These are phyloP conservation scores for Phymanthus crucifer DNA, from an alignment of 92 coral and sea anemone species.

Conservation along the genomic window DNA sequence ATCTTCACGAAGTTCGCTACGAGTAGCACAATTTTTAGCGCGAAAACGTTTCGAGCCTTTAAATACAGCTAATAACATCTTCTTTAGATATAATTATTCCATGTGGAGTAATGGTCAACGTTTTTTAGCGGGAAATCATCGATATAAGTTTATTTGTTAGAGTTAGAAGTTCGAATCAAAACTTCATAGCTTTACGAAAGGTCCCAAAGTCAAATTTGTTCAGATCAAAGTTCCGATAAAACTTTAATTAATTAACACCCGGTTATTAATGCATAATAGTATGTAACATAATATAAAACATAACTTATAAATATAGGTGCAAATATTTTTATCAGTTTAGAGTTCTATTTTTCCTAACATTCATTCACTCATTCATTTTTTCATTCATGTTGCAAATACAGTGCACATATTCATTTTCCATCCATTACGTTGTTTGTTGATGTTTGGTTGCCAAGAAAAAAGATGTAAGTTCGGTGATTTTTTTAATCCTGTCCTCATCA, in stretches of 20 bases:
- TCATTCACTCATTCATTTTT: background rate
- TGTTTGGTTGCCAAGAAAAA: background rate
- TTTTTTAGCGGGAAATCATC: slow-evolving; percentile 34
- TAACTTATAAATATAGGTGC: background rate
- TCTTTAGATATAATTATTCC: slow-evolving; percentile 6
- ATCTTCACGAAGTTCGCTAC: background rate
- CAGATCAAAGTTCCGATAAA: background rate
- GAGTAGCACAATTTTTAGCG: background rate
- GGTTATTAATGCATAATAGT: background rate
- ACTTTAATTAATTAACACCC: background rate
- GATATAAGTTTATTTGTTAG: background rate
- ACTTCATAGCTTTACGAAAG: background rate
- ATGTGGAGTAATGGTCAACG: slow-evolving; percentile 26
- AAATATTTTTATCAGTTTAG: background rate
- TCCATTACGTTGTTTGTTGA: background rate
- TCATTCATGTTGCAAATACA: background rate
- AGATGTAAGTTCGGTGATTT: background rate
- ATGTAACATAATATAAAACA: background rate
- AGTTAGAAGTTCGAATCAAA: background rate
- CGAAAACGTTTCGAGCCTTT: background rate
- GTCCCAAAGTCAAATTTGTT: background rate
- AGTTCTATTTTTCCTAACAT: background rate
- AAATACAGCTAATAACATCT: background rate
- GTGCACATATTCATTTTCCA: background rate
- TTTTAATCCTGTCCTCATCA: background rate